Conservation (phyloP, 2,797 vertebrate genomes). For the Cyclura pinguis region DNA sequence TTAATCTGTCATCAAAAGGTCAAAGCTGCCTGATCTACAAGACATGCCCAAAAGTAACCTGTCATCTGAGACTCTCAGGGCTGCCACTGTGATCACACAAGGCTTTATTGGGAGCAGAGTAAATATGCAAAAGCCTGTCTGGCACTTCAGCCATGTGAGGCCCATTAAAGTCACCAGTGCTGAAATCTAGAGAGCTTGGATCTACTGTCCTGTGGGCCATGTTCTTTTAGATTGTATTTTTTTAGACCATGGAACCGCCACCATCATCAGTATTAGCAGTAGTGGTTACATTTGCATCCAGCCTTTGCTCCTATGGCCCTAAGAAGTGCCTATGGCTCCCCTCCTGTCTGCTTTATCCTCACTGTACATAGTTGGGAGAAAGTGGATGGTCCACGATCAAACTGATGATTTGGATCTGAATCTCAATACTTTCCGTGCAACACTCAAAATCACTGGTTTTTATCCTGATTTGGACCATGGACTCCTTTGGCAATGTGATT, state of each 20-base stretch:
- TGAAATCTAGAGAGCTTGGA: constrained; percentile 37
- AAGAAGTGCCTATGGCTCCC: too few species aligned
- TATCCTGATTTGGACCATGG: too few species aligned
- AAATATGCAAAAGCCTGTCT: constrained; percentile 32
- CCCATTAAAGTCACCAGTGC: constrained; percentile 40
- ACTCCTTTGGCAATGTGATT: too few species aligned
- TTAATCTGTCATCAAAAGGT: constrained; percentile 69
- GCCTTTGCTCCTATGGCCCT: too few species aligned
- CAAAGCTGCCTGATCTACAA: not conserved
- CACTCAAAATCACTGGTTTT: not conserved
- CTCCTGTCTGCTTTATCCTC: too few species aligned
- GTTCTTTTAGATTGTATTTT: not conserved
- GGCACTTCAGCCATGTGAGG: constrained; percentile 50
- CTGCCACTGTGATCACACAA: not conserved
- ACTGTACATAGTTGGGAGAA: too few species aligned
- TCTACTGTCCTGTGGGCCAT: too few species aligned
- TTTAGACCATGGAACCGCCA: too few species aligned
- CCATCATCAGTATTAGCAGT: too few species aligned
- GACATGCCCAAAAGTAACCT: constrained; percentile 32
- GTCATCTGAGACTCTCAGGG: constrained; percentile 40
- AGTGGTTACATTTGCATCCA: too few species aligned
- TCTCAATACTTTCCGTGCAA: not conserved
- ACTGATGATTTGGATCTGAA: not conserved
- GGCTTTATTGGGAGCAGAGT: constrained; percentile 29
- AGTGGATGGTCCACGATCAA: too few species aligned